These are phyloP conservation scores for Geophilus truncorum DNA, from an alignment of 2,888 invertebrate species.

Conservation along the genomic window DNA sequence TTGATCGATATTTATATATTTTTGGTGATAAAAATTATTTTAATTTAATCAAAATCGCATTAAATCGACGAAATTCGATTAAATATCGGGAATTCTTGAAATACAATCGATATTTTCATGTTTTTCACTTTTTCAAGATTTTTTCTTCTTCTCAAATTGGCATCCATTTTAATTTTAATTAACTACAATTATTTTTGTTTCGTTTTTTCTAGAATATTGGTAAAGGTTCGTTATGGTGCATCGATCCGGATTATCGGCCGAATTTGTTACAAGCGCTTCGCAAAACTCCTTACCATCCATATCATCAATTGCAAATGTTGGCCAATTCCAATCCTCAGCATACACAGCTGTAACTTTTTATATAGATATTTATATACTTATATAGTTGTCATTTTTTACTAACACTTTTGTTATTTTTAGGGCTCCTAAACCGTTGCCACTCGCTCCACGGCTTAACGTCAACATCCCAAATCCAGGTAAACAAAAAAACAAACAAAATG, in stretches of 20 bases:
- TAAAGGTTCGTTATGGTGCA: constrained; percentile 94
- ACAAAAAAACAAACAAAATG: too few species aligned
- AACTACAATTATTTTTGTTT: neutral
- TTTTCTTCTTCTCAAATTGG: too few species aligned
- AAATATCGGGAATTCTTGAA: too few species aligned
- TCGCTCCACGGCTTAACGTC: constrained; percentile 44
- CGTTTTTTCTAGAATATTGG: constrained; percentile 68
- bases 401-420: too few species aligned
- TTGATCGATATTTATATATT: too few species aligned
- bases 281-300: constrained; percentile 66
- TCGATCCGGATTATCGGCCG: constrained; percentile 84
- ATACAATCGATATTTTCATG: too few species aligned
- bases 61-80: too few species aligned
- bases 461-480: constrained; percentile 47
- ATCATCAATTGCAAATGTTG: constrained; percentile 51
- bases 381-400: neutral
- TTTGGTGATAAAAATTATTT: too few species aligned
- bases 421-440: constrained; percentile 42
- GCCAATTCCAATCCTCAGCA: neutral
- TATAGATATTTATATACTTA: neutral
- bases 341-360: neutral
- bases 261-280: constrained; percentile 83
- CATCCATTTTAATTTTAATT: too few species aligned
- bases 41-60: too few species aligned
- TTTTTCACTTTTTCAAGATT: too few species aligned